Evolutionary conservation across 2,113 vertebrate species (phyloP), one percentile per base, ranked within the genome.

Genomic region (Eclectus roratus): DNA sequence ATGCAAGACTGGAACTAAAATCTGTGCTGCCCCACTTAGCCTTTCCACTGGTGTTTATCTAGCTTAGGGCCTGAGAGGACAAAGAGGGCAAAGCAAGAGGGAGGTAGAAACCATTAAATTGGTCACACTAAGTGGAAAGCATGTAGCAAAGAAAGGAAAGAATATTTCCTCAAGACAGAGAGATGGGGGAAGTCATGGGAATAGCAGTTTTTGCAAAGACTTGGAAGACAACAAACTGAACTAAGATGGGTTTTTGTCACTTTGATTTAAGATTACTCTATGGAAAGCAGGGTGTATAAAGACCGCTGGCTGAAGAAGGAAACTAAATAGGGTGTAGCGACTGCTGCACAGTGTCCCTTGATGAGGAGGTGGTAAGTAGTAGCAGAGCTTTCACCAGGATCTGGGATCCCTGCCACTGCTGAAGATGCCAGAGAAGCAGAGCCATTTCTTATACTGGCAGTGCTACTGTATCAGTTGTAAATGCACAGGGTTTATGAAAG

Each of bases 31-130:
- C 55, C 19, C 2, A 1, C 71, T 66, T 33, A 61, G 27, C 56
- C 44, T 73, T 81, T 66, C 87, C 70, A 50, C 61, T 76, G 46
- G 50, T 79, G 76, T 82, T 78, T 74, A 66, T 23, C 70, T 69
- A 81, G 55, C 65, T 70, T 53, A 0, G 0, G 80, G 80, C 29
- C 50, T 31, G 24, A 29, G 56, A 84, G 73, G 78, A 61, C 73
- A 63, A 58, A 71, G 47, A 84, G n/a, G 37, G 73, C 63, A 90
- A 80, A 76, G 78, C 47, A 61, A 77, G 78, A 79, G 37, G 52
- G 68, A 77, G 68, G 82, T 80, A 52, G 52, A 72, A 94, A 94
- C 87, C 82, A 87, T 92, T 84, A 46, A 46, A 89, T 84, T 56
- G 69, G 89, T 80, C 92, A 89, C 73, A 80, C 52, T 28, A 84